Evolutionary conservation across 2,797 vertebrate genomes (phyloP).

Genomic region (Spea hammondii): DNA sequence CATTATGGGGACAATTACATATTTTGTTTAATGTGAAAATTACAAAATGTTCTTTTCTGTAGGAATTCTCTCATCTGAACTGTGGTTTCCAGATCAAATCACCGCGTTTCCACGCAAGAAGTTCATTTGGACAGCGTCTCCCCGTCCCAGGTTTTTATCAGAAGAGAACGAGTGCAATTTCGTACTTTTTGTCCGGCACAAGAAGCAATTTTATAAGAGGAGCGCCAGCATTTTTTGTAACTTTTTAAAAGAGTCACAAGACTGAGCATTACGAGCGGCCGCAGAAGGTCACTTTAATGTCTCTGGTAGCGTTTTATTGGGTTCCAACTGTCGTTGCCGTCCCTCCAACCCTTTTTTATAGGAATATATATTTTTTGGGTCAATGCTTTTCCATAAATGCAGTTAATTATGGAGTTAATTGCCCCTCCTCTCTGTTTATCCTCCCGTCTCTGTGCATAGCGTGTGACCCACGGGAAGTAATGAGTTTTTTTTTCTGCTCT

Average conservation of each 20-base stretch:
- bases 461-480: not conserved
- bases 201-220: slow-evolving; percentile 53
- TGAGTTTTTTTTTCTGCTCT: too few relatives aligned
- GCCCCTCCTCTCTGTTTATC: not conserved
- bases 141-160: slow-evolving; percentile 50
- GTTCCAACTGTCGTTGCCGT: not conserved
- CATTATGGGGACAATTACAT: too few relatives aligned
- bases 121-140: not conserved
- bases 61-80: too few relatives aligned
- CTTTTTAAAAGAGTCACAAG: not conserved
- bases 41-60: too few relatives aligned
- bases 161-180: slow-evolving; percentile 54
- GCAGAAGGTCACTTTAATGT: not conserved
- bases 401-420: not conserved
- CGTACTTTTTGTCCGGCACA: slow-evolving; percentile 54
- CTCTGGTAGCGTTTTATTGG: not conserved
- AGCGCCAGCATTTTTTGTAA: too few relatives aligned
- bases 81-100: not conserved
- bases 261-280: not conserved
- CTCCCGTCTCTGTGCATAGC: not conserved
- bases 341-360: not conserved
- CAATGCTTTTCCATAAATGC: not conserved
- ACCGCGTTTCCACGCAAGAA: not conserved
- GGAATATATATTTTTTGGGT: not conserved
- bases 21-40: too few relatives aligned